These are phyloP conservation scores for Nautilus pompilius DNA, from an alignment of 1,140 invertebrate species.

Conservation along the genomic window DNA sequence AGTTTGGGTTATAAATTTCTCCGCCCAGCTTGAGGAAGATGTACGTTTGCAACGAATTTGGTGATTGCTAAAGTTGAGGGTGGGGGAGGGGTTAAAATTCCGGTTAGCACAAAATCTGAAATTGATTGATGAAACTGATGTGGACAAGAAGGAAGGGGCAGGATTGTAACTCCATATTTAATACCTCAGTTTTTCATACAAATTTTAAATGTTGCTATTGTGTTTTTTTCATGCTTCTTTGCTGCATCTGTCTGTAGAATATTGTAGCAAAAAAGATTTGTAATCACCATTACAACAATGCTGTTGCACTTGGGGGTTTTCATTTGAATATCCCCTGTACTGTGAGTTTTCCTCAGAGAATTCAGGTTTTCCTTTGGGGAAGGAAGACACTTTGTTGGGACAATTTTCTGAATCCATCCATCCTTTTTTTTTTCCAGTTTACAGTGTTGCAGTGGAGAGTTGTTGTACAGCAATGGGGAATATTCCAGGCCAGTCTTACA, in stretches of 20 bases:
- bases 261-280: neutral
- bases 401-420: conserved; percentile 9
- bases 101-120: neutral
- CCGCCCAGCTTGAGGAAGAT: no score
- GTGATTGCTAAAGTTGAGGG: neutral
- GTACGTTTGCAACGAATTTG: conserved; percentile 5
- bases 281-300: conserved; percentile 2
- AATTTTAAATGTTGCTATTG: conserved; percentile 7
- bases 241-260: neutral
- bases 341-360: conserved; percentile 32
- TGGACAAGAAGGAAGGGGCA: neutral
- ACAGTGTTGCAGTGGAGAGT: conserved; percentile 65
- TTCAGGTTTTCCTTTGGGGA: conserved; percentile 14
- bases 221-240: neutral
- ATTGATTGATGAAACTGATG: neutral
- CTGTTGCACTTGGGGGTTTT: conserved; percentile 4
- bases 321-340: no score
- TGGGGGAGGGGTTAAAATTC: neutral
- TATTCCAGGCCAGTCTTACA: conserved; percentile 70
- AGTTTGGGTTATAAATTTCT: no score
- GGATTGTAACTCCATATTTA: conserved; percentile 3
- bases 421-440: conserved; percentile 28
- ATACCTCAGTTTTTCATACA: neutral
- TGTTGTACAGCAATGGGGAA: conserved; percentile 68
- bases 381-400: neutral